Evolutionary conservation across 2,888 invertebrate species (phyloP).

Genomic region (Dorcus hopei): DNA sequence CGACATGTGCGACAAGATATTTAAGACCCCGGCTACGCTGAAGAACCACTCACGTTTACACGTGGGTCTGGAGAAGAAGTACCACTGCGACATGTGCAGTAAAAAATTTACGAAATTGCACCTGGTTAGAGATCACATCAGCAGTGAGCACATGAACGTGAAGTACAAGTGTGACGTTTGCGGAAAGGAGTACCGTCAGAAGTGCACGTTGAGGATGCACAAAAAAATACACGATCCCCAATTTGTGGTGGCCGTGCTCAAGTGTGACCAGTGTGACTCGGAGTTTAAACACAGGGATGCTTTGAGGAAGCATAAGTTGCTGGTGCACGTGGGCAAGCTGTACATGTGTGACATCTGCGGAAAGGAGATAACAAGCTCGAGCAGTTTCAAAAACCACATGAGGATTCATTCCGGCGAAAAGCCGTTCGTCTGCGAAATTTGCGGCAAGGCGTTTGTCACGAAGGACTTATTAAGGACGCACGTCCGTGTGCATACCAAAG

Average conservation of each 20-base stretch:
- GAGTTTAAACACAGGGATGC: too few relatives aligned
- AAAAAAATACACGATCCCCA: constrained; percentile 3
- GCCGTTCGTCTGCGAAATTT: constrained; percentile 35
- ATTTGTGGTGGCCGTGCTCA: too few relatives aligned
- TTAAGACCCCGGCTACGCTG: constrained; percentile 28
- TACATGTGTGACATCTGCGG: constrained; percentile 48
- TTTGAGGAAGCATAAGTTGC: too few relatives aligned
- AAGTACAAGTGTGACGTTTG: constrained; percentile 19
- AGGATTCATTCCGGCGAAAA: constrained; percentile 36
- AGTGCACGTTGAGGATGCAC: constrained; percentile 13
- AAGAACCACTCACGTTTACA: neutral
- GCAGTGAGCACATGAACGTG: constrained; percentile 17
- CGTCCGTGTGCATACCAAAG: constrained; percentile 54
- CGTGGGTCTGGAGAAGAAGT: neutral
- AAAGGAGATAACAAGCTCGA: constrained; percentile 45
- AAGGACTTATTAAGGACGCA: constrained; percentile 38
- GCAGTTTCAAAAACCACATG: constrained; percentile 28
- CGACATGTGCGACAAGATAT: constrained; percentile 55
- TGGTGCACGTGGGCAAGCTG: constrained; percentile 11
- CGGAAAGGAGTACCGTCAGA: constrained; percentile 16
- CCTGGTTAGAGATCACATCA: constrained; percentile 21
- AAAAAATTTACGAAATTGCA: constrained; percentile 26
- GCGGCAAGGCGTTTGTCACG: constrained; percentile 30
- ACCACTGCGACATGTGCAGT: constrained; percentile 19
- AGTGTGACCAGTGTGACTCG: too few relatives aligned